Conservation (phyloP, 2,888 invertebrate species). For the Drosophila anomelani region DNA sequence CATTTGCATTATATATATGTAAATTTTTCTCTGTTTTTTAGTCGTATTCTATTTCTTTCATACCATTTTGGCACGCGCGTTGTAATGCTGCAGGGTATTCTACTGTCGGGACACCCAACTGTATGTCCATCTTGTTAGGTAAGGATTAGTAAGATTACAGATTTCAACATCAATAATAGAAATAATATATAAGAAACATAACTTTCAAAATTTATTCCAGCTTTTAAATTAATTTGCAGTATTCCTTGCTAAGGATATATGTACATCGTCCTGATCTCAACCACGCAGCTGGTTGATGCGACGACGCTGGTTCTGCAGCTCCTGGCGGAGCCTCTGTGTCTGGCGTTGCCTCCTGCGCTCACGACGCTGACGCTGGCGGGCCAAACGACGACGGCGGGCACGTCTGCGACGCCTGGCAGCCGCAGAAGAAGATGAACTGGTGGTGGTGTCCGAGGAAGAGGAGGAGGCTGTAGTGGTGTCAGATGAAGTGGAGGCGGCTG, state of each 20-base stretch:
- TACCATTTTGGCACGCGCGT: no score
- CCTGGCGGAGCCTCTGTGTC: constrained; percentile 10
- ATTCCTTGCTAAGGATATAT: not conserved
- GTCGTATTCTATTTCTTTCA: no score
- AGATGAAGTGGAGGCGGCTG: constrained; percentile 2
- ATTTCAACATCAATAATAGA: not conserved
- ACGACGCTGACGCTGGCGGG: constrained; percentile 32
- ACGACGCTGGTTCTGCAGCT: constrained; percentile 15
- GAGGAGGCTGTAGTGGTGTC: constrained; percentile 9
- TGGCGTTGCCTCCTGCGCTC: constrained; percentile 24
- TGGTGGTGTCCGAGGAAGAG: constrained; percentile 1
- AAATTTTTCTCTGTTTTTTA: no score
- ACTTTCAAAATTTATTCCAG: not conserved
- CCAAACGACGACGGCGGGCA: constrained; percentile 33
- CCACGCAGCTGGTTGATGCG: constrained; percentile 22
- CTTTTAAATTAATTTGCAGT: not conserved
- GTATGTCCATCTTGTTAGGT: no score
- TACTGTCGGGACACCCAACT: no score
- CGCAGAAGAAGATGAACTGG: constrained; percentile 12
- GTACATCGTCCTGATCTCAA: not conserved
- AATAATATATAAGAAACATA: no score
- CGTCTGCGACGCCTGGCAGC: constrained; percentile 35
- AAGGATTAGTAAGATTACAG: not conserved
- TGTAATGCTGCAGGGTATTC: no score
- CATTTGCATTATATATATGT: no score